A percentile compares a stretch with the other conserved stretches of the same genome.
Conservation (phyloP, 2,888 invertebrate genomes). For the Tipula unca region DNA sequence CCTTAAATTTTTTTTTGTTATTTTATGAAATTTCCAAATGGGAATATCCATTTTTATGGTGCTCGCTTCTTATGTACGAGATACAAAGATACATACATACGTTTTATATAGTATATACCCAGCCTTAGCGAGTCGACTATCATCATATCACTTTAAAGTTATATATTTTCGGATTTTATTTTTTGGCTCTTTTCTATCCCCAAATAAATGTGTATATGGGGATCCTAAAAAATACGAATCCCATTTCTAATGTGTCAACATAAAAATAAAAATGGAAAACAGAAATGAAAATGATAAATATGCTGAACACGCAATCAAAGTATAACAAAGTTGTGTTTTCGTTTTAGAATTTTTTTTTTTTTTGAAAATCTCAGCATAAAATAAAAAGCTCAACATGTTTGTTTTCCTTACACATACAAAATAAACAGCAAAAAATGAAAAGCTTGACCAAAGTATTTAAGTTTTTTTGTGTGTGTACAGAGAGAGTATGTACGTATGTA, state of each 20-base stretch:
- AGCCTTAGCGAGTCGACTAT: background rate
- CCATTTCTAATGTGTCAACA: conserved; percentile 14
- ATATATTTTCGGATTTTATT: background rate
- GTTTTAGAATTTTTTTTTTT: background rate
- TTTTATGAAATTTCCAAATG: background rate
- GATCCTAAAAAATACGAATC: background rate
- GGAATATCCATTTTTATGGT: background rate
- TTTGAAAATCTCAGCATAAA: conserved; percentile 1
- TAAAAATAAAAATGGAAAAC: conserved; percentile 2
- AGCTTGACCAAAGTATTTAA: conserved; percentile 14
- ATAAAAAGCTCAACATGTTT: conserved; percentile 8
- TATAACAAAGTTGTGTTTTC: background rate
- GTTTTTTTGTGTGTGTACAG: background rate
- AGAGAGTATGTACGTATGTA: background rate
- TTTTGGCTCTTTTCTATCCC: background rate
- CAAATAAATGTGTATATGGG: background rate
- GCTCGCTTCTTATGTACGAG: background rate
- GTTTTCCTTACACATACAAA: background rate
- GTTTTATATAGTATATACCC: background rate
- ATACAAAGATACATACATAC: background rate
- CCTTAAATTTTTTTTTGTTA: background rate
- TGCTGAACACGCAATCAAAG: conserved; percentile 14
- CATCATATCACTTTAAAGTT: background rate
- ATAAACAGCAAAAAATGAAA: background rate
- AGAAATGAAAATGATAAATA: background rate